Base-by-base conservation (phyloP, 2,113 vertebrate genomes). In the Phalacrocorax brasilianus region DNA sequence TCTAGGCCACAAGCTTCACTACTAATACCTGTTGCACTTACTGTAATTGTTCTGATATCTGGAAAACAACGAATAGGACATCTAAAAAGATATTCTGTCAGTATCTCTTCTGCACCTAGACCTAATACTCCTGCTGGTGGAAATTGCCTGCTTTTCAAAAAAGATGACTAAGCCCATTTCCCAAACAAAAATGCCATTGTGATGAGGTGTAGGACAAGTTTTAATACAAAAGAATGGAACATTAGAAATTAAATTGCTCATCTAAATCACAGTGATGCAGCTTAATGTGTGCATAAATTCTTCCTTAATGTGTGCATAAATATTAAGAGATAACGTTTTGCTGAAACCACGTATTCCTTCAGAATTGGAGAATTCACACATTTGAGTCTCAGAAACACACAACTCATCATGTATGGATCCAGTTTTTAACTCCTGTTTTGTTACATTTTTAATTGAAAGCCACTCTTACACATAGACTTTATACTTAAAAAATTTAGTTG, bases 311-410 rank as follows among this genome's bases (percentile, higher is more conserved):
- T 10, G 8, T 33, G 23, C 5, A 40, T 40, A 88, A 85, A 74
- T n/a, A 81, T 17, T 12, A 85, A 38, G 55, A 47, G 21, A 26
- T 26, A 12, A 40, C 5, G 3, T 86, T 83, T 86, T 76, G 7
- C 20, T 62, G 52, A 63, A 95, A 72, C 3, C 6, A 26, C 4
- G 5, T 18, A 14, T 28, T 89, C 40, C 17, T 56, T 59, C 0
- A 0, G 80, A 76, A 49, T 3, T 16, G 2, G 3, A 79, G 30
- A 62, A 76, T 28, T 84, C 32, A 28, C 6, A 47, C 1, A 1
- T 53, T 35, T 59, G 4, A 53, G 8, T 44, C 40, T 56, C 22
- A 33, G 32, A 68, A 91, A 42, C 0, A n/a, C 6, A 14, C 24
- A 68, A 80, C 12, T 45, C 47, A 33, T 18, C 8, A 15, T 40